Conservation (phyloP, 1,140 invertebrate species). For the Heliconius eleuchia region DNA sequence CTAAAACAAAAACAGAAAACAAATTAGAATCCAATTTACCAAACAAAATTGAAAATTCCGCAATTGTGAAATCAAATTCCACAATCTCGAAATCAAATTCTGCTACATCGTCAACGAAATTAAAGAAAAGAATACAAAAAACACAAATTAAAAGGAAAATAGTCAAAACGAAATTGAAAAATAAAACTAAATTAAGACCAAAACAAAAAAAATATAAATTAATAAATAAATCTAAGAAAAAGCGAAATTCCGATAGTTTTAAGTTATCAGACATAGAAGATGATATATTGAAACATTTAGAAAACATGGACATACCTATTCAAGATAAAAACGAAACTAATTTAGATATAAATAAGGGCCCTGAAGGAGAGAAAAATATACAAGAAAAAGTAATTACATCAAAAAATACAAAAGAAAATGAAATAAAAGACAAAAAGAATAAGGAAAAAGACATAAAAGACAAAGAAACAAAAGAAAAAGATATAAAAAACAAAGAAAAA, state of each 20-base stretch:
- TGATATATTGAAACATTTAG: slow-evolving; percentile 51
- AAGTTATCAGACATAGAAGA: slow-evolving; percentile 38
- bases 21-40: background rate
- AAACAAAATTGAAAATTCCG: background rate
- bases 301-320: slow-evolving; percentile 63
- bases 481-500: too few relatives aligned
- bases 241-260: slow-evolving; percentile 38
- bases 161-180: background rate
- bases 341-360: background rate
- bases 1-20: slow-evolving; percentile 31
- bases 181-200: background rate
- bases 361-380: background rate
- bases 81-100: background rate
- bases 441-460: too few relatives aligned
- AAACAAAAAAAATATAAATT: background rate
- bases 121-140: background rate
- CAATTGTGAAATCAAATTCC: background rate
- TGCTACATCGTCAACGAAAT: background rate
- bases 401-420: too few relatives aligned
- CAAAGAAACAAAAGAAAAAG: too few relatives aligned
- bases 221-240: slow-evolving; percentile 15
- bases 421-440: too few relatives aligned
- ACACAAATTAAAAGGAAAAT: slow-evolving; percentile 2
- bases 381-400: background rate
- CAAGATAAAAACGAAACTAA: slow-evolving; percentile 23